phyloP scores from a whole-genome alignment of 2,797 vertebrate genomes.

The Helostoma temminkii region DNA sequence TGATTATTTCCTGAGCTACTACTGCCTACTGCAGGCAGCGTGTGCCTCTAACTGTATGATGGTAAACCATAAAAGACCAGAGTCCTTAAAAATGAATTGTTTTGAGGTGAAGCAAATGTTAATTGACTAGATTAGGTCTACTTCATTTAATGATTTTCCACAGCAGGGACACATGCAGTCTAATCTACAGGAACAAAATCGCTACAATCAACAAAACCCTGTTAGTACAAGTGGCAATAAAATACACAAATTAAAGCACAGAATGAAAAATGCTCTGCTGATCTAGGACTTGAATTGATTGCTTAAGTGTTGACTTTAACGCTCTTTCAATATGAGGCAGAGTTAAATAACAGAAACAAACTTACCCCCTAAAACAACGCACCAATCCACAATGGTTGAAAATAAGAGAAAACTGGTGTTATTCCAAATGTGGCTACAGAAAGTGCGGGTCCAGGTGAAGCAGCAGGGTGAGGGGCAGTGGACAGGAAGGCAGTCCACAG shows the following conservation, averaged over 20 bases:
- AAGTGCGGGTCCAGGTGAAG: conserved; percentile 80
- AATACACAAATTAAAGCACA: conserved; percentile 1
- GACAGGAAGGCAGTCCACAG: conserved; percentile 86
- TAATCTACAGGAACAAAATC: conserved; percentile 35
- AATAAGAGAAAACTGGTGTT: conserved; percentile 56
- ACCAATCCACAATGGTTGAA: conserved; percentile 48
- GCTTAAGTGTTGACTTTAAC: not conserved
- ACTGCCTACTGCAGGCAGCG: conserved; percentile 17
- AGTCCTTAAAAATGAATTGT: not conserved
- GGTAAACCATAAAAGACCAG: not conserved
- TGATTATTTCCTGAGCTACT: conserved; percentile 10
- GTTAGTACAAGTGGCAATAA: conserved; percentile 35
- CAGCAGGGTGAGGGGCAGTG: conserved; percentile 84
- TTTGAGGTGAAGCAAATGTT: conserved; percentile 20
- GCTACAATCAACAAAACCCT: not conserved
- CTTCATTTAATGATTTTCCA: conserved; percentile 25
- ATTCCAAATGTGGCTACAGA: conserved; percentile 78
- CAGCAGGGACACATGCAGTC: conserved; percentile 47
- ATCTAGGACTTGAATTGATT: not conserved
- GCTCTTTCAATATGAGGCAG: not conserved
- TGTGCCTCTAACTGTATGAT: conserved; percentile 3
- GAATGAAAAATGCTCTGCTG: no score
- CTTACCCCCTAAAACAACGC: conserved; percentile 86
- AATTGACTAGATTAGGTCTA: conserved; percentile 21
- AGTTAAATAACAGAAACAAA: conserved; percentile 14